Evolutionary conservation across 1,140 invertebrate genomes (phyloP), one percentile per base, ranked within the genome.

Genomic region (Macrobrachium nipponense): DNA sequence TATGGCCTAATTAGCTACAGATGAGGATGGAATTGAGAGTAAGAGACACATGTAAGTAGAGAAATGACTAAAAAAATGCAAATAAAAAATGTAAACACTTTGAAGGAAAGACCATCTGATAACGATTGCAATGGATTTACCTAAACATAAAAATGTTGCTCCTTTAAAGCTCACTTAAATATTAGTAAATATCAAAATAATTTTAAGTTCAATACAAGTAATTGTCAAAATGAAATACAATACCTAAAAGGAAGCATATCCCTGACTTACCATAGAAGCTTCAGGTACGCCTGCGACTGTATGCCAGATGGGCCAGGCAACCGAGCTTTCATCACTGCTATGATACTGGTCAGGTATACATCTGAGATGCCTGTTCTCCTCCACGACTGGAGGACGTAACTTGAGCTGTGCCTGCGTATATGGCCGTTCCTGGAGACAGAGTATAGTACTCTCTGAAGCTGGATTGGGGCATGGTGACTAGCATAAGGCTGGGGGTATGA

Each of bases 401-500:
- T 60, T 83, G 85, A 20, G 82, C 88, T 17, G 82, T 83, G 58
- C 88, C 88, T 14, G 86, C 86, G 18, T 89, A 89, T 17, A 89
- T 87, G 44, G 86, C 86, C n/a, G 88, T 87, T 43, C 88, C 88
- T 61, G 88, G n/a, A 86, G 59, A 89, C 88, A 18, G 88, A 87
- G 80, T 89, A 89, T 27, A 89, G 72, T 23, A 87, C 86, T 86
- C 51, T 87, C 88, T 20, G 88, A 87, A 11, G 86, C 86, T 43
- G 87, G 36, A 82, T 77, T 61, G 86, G 82, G 61, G 77, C 80
- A 51, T 88, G 88, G 73, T 87, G 86, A 85, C 82, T 89, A 85
- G 75, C 83, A 59, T 87, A 87, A 43, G 85, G 85, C 60, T 87
- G 85, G 23, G 87, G 80, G 86, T 77, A 27, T 88, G 85, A 23